Percentiles rank a stretch among this genome's conserved stretches.
Evolutionary conservation across 1,140 invertebrate genomes (phyloP).

Genomic region (Papilio dardanus): DNA sequence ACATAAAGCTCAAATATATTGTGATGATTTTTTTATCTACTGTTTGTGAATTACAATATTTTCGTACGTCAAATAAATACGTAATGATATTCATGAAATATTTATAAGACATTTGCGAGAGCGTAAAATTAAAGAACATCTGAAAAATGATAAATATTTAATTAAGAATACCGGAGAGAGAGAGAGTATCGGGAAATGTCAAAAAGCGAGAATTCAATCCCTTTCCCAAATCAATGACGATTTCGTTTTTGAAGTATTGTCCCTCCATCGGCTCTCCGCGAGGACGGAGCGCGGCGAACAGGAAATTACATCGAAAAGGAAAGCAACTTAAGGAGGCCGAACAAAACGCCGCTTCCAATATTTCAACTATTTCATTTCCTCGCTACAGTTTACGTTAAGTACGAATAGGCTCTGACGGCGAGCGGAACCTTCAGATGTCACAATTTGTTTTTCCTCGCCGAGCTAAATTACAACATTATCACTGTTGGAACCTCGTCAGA

Average conservation of each 20-base stretch:
- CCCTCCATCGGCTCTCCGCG: background rate
- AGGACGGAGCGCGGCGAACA: background rate
- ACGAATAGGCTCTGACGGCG: background rate
- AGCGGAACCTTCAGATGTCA: background rate
- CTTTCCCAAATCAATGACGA: slow-evolving; percentile 10
- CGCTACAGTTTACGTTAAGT: background rate
- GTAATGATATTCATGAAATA: background rate
- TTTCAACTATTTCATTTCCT: slow-evolving; percentile 14
- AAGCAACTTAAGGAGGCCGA: background rate
- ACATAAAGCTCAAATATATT: background rate
- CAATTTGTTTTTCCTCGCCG: background rate
- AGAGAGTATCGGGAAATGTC: slow-evolving; percentile 3
- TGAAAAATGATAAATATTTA: slow-evolving; percentile 4
- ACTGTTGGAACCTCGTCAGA: background rate
- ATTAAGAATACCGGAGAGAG: background rate
- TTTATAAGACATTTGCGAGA: background rate
- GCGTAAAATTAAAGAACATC: background rate
- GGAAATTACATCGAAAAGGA: slow-evolving; percentile 29
- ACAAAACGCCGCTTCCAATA: background rate
- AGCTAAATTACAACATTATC: background rate
- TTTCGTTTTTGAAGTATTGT: slow-evolving; percentile 19
- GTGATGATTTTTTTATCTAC: background rate
- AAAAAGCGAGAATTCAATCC: background rate
- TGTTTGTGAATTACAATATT: background rate
- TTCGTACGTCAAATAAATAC: background rate